Evolutionary conservation across 2,888 invertebrate species (phyloP).

Genomic region (Trisateles emortualis): DNA sequence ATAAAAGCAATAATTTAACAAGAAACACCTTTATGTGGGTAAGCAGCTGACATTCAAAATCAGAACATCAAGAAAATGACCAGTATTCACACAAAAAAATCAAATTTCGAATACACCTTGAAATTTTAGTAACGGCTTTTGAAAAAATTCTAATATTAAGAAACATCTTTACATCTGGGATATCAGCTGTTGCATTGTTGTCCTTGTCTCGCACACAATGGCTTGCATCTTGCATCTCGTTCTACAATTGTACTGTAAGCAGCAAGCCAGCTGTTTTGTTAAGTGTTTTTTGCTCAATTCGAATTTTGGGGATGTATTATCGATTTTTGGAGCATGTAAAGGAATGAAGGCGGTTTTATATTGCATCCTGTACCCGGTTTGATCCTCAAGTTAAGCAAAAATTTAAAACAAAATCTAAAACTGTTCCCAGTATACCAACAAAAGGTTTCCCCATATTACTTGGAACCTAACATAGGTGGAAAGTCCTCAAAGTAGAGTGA

Average conservation of each 20-base stretch:
- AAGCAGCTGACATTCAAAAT: slow-evolving; percentile 10
- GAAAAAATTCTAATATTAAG: slow-evolving; percentile 23
- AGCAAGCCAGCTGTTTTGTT: slow-evolving; percentile 28
- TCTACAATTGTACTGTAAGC: slow-evolving; percentile 16
- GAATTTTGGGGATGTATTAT: slow-evolving; percentile 12
- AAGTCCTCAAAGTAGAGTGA: too few species aligned
- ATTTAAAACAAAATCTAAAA: too few species aligned
- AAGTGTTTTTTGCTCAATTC: slow-evolving; percentile 13
- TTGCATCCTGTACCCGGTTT: too few species aligned
- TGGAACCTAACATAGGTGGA: too few species aligned
- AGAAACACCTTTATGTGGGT: slow-evolving; percentile 9
- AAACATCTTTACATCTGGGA: slow-evolving; percentile 34
- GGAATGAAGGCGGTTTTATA: slow-evolving; percentile 2
- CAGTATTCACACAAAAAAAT: slow-evolving; percentile 10
- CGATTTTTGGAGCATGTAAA: slow-evolving; percentile 17
- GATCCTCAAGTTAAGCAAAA: too few species aligned
- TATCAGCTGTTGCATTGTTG: slow-evolving; percentile 35
- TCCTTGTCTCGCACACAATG: slow-evolving; percentile 17
- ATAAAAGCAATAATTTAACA: not conserved
- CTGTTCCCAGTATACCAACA: too few species aligned
- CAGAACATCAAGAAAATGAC: not conserved
- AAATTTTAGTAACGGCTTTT: slow-evolving; percentile 5
- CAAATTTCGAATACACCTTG: slow-evolving; percentile 12
- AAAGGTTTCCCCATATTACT: too few species aligned
- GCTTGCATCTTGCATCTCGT: slow-evolving; percentile 19